A percentile compares a stretch with the other conserved stretches of the same genome.
Conservation (phyloP, 2,888 invertebrate species). For the Tachina fera region DNA sequence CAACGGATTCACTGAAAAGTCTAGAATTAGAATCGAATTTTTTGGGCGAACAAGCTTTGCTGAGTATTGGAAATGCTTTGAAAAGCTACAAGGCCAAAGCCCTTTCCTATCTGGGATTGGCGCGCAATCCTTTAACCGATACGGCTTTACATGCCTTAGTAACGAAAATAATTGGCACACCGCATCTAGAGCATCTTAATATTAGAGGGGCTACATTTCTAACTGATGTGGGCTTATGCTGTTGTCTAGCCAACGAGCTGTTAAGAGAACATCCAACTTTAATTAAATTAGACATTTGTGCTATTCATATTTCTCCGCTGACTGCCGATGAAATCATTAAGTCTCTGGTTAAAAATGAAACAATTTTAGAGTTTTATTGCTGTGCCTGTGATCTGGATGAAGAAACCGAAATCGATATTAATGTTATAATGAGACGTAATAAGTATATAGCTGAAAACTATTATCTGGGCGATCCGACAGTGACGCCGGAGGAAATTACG, state of each 20-base stretch:
- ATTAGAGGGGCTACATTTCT: slow-evolving; percentile 72
- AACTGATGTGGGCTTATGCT: slow-evolving; percentile 23
- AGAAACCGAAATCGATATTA: slow-evolving; percentile 76
- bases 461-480: slow-evolving; percentile 73
- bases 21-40: slow-evolving; percentile 77
- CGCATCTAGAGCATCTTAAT: slow-evolving; percentile 74
- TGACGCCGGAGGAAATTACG: slow-evolving; percentile 74
- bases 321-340: slow-evolving; percentile 72
- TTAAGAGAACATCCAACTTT: slow-evolving; percentile 74
- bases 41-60: slow-evolving; percentile 68
- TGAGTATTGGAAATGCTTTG: slow-evolving; percentile 63
- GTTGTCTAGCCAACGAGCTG: slow-evolving; percentile 71
- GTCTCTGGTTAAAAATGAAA: slow-evolving; percentile 73
- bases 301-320: slow-evolving; percentile 64
- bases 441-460: slow-evolving; percentile 72
- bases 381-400: slow-evolving; percentile 75
- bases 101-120: slow-evolving; percentile 76
- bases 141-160: slow-evolving; percentile 71
- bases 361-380: slow-evolving; percentile 74
- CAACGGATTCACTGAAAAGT: slow-evolving; percentile 68
- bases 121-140: slow-evolving; percentile 75
- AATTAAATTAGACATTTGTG: slow-evolving; percentile 74
- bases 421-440: slow-evolving; percentile 77
- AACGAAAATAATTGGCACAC: slow-evolving; percentile 70
- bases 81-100: slow-evolving; percentile 30